Evolutionary conservation across 1,140 invertebrate genomes (phyloP), one percentile per base, ranked within the genome.

Genomic region (Steinernema feltiae): DNA sequence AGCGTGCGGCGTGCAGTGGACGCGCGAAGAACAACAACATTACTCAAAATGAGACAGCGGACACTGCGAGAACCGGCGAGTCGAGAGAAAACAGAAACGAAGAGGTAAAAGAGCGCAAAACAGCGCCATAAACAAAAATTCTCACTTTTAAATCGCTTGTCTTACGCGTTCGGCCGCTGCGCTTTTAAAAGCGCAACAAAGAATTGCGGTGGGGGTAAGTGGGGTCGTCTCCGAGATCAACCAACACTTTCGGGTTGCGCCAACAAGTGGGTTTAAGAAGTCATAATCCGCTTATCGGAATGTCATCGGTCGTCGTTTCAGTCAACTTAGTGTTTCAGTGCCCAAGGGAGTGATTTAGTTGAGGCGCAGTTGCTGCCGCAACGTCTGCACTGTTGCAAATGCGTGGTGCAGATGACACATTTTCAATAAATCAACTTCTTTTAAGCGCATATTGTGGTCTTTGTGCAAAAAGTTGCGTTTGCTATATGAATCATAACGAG

Each of bases 41-140:
- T 63, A 63, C 53, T 63, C 53, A 63, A 63, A 63, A 63, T 63
- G 53, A 63, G 53, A 63, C 53, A 63, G 53, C 53, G 53, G 53
- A 63, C 53, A 63, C 15, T 41, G 7, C 53, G 53, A 63, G 7
- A 63, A 63, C n/a, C n/a, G n/a, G n/a, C 7, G 35, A 41, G 35
- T 7, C 7, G 35, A 41, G n/a, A 41, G 35, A 41, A 18, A 41
- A 18, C 35, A 63, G 53, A 63, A 63, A 3, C 24, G 24, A 63
- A n/a, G n/a, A 63, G 53, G 53, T 63, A 63, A 63, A 63, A 7
- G 41, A 7, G 53, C 53, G 53, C 7, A 27, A 63, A 63, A 63
- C 53, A 63, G 24, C 24, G 53, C 53, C 15, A 63, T 21, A 63
- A 63, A 63, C 53, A 63, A 63, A 63, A 63, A 63, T 18, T 41